phyloP scores from a whole-genome alignment of 1,140 invertebrate genomes.

The Ditylenchus dipsaci region DNA sequence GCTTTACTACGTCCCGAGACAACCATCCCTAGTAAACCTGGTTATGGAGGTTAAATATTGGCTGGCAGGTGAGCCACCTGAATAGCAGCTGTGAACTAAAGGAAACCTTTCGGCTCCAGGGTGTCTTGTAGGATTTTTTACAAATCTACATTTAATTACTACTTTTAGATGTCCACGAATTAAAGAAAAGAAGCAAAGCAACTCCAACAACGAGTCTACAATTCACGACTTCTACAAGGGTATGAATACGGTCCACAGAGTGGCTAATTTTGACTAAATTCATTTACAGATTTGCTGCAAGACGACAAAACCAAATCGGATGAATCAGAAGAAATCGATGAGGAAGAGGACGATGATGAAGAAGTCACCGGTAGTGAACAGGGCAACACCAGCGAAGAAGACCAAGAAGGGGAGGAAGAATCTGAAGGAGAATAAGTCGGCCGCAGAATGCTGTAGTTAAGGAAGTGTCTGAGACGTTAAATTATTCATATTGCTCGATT shows the following conservation, averaged over 20 bases:
- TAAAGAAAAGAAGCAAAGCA: constrained; percentile 11
- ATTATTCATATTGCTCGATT: too few relatives aligned
- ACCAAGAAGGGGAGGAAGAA: constrained; percentile 4
- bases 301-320: constrained; percentile 1
- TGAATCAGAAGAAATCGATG: constrained; percentile 4
- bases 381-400: background rate
- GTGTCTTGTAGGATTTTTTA: too few relatives aligned
- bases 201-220: constrained; percentile 7
- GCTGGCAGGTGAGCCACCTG: too few relatives aligned
- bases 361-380: background rate
- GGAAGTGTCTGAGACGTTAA: too few relatives aligned
- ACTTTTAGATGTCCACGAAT: background rate
- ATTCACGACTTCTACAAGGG: constrained; percentile 11
- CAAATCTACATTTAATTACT: background rate
- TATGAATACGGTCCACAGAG: background rate
- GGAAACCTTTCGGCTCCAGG: too few relatives aligned
- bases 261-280: background rate
- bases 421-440: background rate
- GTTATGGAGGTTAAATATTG: too few relatives aligned
- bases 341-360: constrained; percentile 1
- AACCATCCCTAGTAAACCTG: too few relatives aligned
- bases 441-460: too few relatives aligned
- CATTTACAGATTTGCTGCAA: constrained; percentile 9
- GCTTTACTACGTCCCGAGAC: too few relatives aligned
- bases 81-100: too few relatives aligned